A percentile compares a stretch with the other conserved stretches of the same genome.
phyloP scores from a whole-genome alignment of 2,797 vertebrate genomes.

The Myotis pilosus region DNA sequence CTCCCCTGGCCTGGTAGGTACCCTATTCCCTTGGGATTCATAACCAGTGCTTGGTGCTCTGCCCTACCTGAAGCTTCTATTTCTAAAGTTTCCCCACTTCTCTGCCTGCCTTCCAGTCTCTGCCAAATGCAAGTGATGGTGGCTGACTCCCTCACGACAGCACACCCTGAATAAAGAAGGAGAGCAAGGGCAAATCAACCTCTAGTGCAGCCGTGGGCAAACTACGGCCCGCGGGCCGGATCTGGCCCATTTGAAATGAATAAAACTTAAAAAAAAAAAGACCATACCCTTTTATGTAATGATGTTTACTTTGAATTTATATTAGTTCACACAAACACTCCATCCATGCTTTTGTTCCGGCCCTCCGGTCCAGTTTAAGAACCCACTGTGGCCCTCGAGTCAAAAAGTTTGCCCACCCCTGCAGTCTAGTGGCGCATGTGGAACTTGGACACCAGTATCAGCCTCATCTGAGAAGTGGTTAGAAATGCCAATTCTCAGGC shows the following conservation, averaged over 20 bases:
- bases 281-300: too few relatives aligned
- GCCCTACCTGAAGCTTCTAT: neutral
- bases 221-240: too few relatives aligned
- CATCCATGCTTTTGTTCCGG: too few relatives aligned
- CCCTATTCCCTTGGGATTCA: neutral
- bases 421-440: neutral
- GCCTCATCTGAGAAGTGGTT: neutral
- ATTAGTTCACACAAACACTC: too few relatives aligned
- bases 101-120: neutral
- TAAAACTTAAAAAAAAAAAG: too few relatives aligned
- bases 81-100: neutral
- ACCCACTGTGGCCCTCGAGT: too few relatives aligned
- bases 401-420: too few relatives aligned
- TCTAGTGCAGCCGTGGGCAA: too few relatives aligned
- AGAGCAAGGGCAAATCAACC: neutral
- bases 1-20: neutral
- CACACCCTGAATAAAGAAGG: neutral
- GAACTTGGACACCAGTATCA: neutral
- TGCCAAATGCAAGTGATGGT: neutral
- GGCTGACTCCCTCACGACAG: neutral
- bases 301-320: too few relatives aligned
- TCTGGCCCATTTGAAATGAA: too few relatives aligned
- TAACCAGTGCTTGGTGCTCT: neutral
- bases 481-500: neutral
- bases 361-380: too few relatives aligned